Percentiles rank a stretch among this genome's conserved stretches.
These are phyloP conservation scores for Bungarus multicinctus DNA, from an alignment of 2,113 vertebrate genomes.

Conservation along the genomic window DNA sequence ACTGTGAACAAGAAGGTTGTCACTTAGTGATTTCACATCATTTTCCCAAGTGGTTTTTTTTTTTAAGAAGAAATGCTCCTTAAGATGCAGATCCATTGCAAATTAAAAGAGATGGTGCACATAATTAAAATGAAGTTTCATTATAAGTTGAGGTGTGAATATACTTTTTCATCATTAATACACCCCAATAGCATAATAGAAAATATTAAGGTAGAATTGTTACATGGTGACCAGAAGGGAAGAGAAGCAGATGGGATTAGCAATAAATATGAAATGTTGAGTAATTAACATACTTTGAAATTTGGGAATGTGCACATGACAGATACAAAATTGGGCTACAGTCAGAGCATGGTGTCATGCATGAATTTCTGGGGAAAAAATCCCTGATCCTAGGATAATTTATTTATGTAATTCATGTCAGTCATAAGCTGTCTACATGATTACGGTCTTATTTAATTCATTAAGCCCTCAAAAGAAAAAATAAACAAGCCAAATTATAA, in stretches of 20 bases:
- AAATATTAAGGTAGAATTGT: background rate
- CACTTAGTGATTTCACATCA: background rate
- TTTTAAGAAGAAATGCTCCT: background rate
- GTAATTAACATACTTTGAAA: background rate
- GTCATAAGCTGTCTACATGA: background rate
- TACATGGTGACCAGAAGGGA: background rate
- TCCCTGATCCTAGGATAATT: background rate
- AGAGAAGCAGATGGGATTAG: background rate
- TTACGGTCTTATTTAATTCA: background rate
- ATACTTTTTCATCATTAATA: background rate
- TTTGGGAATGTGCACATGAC: too few species aligned
- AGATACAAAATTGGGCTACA: background rate
- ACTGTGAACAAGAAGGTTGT: background rate
- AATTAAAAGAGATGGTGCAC: background rate
- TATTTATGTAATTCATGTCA: background rate
- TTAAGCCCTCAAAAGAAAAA: background rate
- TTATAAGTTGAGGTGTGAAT: background rate
- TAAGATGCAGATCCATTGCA: background rate
- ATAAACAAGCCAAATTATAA: background rate
- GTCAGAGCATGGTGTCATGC: background rate
- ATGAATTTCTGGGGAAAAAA: background rate
- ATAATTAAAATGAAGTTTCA: background rate
- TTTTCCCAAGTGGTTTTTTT: background rate
- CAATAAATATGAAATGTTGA: background rate
- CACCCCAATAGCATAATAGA: background rate